Evolutionary conservation across 2,888 invertebrate genomes (phyloP).

Genomic region (Amblyjoppa fuscipennis): DNA sequence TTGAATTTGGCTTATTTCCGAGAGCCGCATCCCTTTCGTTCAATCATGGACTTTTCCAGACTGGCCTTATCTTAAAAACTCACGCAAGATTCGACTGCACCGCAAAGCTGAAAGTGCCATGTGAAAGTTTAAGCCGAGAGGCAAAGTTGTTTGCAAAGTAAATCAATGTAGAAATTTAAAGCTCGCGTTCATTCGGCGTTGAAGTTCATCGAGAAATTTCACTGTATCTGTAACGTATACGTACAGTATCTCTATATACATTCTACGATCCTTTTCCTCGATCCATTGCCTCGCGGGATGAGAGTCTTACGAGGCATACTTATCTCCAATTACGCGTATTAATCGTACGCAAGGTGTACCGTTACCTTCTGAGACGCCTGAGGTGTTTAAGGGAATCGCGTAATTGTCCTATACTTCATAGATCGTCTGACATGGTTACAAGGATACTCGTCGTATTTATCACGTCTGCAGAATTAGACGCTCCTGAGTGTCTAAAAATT

Average conservation of each 20-base stretch:
- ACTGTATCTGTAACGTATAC: not conserved
- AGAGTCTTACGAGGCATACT: slow-evolving; percentile 67
- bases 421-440: slow-evolving; percentile 50
- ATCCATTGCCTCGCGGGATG: slow-evolving; percentile 59
- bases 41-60: not conserved
- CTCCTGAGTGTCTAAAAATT: slow-evolving; percentile 23
- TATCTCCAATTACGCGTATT: slow-evolving; percentile 71
- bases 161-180: not conserved
- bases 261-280: slow-evolving; percentile 40
- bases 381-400: slow-evolving; percentile 49
- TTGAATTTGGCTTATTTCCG: not conserved
- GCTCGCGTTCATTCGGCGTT: not conserved
- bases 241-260: slow-evolving; percentile 5
- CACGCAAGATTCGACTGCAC: not conserved
- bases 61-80: not conserved
- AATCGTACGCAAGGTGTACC: slow-evolving; percentile 73
- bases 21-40: not conserved
- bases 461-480: slow-evolving; percentile 43
- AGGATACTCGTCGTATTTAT: slow-evolving; percentile 56
- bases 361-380: slow-evolving; percentile 65
- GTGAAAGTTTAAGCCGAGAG: not conserved
- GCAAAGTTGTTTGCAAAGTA: not conserved
- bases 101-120: not conserved
- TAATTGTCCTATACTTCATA: slow-evolving; percentile 67
- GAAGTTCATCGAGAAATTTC: not conserved